A percentile compares a stretch with the other conserved stretches of the same genome.
Evolutionary conservation across 2,888 invertebrate genomes (phyloP).

Genomic region (Leptinotarsa tumamoca): DNA sequence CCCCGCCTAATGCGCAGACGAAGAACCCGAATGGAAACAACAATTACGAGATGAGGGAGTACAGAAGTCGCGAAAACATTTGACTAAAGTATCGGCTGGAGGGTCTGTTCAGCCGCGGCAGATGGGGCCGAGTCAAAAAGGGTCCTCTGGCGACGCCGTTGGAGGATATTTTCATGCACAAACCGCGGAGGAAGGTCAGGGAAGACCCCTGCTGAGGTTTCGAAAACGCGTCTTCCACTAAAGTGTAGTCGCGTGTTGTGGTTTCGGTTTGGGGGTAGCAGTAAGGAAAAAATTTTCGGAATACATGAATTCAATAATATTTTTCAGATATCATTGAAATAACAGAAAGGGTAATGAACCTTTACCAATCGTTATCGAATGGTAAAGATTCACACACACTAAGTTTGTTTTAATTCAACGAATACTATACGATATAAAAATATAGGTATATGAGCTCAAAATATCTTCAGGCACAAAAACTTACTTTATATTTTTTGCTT

Average conservation of each 20-base stretch:
- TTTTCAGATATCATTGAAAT: too few relatives aligned
- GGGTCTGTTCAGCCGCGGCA: constrained; percentile 74
- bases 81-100: constrained; percentile 83
- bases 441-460: too few relatives aligned
- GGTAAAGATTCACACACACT: too few relatives aligned
- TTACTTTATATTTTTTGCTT: too few relatives aligned
- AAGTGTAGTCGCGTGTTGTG: constrained; percentile 32
- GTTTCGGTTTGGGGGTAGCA: neutral
- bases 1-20: constrained; percentile 59
- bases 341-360: too few relatives aligned
- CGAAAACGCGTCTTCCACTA: constrained; percentile 37
- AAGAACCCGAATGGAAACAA: constrained; percentile 81
- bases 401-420: too few relatives aligned
- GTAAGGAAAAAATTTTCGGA: neutral
- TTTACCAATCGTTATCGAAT: too few relatives aligned
- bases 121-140: constrained; percentile 67
- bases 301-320: too few relatives aligned
- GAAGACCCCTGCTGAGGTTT: constrained; percentile 61
- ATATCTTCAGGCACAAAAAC: too few relatives aligned
- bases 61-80: constrained; percentile 73
- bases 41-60: constrained; percentile 83
- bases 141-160: constrained; percentile 67
- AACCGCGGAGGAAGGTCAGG: constrained; percentile 61
- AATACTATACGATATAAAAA: too few relatives aligned
- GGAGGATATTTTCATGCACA: constrained; percentile 66